Conservation (phyloP, 1,140 invertebrate genomes). For the Drosophila miranda region DNA sequence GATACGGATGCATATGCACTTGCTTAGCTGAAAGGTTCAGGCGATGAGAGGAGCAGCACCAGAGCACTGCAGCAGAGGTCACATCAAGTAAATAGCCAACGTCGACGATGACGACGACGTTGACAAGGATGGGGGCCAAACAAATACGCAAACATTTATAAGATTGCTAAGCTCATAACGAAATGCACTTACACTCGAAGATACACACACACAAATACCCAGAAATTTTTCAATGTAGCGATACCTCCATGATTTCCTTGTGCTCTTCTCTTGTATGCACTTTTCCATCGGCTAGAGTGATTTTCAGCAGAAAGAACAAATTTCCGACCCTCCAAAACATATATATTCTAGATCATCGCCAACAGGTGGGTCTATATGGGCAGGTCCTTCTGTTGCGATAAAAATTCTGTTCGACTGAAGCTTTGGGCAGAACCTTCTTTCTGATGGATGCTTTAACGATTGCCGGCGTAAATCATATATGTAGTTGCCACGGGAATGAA, state of each 20-base stretch:
- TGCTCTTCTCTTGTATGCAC: conserved; percentile 20
- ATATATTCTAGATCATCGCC: background rate
- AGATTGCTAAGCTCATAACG: conserved; percentile 79
- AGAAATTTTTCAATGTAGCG: conserved; percentile 10
- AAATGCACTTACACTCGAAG: conserved; percentile 73
- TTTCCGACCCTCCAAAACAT: background rate
- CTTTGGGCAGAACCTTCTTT: no score
- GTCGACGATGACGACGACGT: conserved; percentile 23
- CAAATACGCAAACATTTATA: conserved; percentile 79
- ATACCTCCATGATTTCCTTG: conserved; percentile 24
- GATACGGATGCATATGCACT: conserved; percentile 25
- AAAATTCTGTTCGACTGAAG: no score
- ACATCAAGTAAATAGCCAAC: conserved; percentile 75
- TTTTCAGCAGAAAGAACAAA: background rate
- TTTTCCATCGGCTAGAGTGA: background rate
- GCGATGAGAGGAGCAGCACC: conserved; percentile 13
- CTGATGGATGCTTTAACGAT: no score
- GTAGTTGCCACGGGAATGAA: no score
- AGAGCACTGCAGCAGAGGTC: conserved; percentile 53
- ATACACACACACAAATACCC: conserved; percentile 21
- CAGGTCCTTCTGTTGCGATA: no score
- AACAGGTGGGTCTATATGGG: no score
- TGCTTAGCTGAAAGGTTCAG: conserved; percentile 36
- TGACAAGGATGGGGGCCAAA: conserved; percentile 49
- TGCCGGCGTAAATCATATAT: no score